These are phyloP conservation scores for Temnothorax rugatulus DNA, from an alignment of 2,888 invertebrate genomes.

Conservation along the genomic window DNA sequence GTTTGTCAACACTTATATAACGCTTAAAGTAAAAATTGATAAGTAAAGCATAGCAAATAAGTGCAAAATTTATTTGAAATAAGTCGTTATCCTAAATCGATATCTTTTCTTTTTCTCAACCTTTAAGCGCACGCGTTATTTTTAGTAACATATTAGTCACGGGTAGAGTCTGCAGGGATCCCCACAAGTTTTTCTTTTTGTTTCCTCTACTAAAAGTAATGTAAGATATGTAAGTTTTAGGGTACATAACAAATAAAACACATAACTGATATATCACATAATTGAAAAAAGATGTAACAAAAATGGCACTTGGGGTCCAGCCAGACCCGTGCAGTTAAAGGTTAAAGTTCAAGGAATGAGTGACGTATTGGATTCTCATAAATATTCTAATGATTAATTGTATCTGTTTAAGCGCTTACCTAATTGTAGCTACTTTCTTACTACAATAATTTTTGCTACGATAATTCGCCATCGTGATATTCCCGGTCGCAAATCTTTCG, in stretches of 20 bases:
- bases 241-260: too few species aligned
- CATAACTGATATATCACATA: too few species aligned
- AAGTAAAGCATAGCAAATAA: not conserved
- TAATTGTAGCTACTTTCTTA: not conserved
- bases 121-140: too few species aligned
- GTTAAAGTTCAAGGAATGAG: not conserved
- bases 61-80: conserved; percentile 1
- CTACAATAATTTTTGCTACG: not conserved
- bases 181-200: too few species aligned
- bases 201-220: too few species aligned
- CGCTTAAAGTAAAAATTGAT: not conserved
- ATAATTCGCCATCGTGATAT: conserved; percentile 5
- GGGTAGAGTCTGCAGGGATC: too few species aligned
- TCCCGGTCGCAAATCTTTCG: conserved; percentile 18
- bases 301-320: too few species aligned
- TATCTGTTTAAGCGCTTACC: not conserved
- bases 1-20: not conserved
- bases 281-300: too few species aligned
- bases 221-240: too few species aligned
- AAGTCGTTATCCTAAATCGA: not conserved
- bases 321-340: too few species aligned
- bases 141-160: too few species aligned
- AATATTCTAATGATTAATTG: not conserved
- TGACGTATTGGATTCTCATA: not conserved
- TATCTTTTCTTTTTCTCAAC: not conserved